Conservation (phyloP, 2,113 vertebrate species). For the Hippoglossus stenolepis region DNA sequence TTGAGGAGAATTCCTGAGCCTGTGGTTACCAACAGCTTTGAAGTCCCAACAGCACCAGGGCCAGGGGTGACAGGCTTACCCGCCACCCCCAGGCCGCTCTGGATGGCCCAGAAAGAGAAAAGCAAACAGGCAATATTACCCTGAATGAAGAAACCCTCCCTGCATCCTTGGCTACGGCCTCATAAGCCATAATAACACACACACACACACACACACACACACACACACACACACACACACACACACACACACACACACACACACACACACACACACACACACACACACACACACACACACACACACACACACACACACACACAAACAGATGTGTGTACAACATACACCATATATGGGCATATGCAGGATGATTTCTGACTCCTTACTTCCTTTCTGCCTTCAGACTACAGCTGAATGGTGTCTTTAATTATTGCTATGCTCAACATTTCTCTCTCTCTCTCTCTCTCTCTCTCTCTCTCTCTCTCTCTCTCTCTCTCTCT, state of each 20-base stretch:
- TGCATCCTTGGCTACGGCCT: conserved; percentile 56
- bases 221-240: too few species aligned
- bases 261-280: too few species aligned
- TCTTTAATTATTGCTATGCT: background rate
- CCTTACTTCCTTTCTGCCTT: too few species aligned
- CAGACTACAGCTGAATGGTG: too few species aligned
- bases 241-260: too few species aligned
- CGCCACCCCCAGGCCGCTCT: conserved; percentile 55
- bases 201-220: conserved; percentile 1
- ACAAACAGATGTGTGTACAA: background rate
- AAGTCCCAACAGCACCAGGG: conserved; percentile 73
- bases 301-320: too few species aligned
- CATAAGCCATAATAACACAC: conserved; percentile 19
- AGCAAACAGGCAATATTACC: conserved; percentile 79
- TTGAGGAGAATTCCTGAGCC: conserved; percentile 79
- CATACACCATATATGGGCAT: too few species aligned
- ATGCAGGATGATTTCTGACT: too few species aligned
- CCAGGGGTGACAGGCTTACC: conserved; percentile 69
- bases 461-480: conserved; percentile 7
- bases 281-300: too few species aligned
- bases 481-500: conserved; percentile 18
- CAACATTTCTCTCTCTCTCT: background rate
- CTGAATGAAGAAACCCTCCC: conserved; percentile 71
- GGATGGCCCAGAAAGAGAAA: conserved; percentile 80
- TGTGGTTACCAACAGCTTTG: conserved; percentile 83